Evolutionary conservation across 1,140 invertebrate genomes (phyloP), one percentile per base, ranked within the genome.

Genomic region (Penaeus vannamei): DNA sequence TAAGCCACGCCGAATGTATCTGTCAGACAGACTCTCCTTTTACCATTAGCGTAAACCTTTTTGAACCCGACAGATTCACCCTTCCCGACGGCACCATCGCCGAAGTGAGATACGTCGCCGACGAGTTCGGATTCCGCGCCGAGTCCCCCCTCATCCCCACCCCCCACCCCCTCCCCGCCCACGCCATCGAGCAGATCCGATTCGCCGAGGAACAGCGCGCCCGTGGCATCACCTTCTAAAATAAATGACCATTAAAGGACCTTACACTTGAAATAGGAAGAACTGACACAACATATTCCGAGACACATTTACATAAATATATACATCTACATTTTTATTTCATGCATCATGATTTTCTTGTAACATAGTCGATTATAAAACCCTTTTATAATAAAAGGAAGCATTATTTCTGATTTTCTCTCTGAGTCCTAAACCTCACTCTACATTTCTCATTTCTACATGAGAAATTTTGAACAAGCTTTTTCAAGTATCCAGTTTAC

Each of bases 161-260:
- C 72, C 72, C 72, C 29, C 72, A 76, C 72, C 72, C 72, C 4
- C 72, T 76, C n/a, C 72, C 72, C 72, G 72, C 72, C 72, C 72
- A 76, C 72, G 72, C 72, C 72, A 76, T 76, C 26, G 72, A 76
- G n/a, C 72, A 76, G 72, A 76, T 76, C 72, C 72, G 64, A 19
- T 17, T 84, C 36, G 83, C 83, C 46, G 62, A 69, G 36, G 83
- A 84, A 42, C 83, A 84, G 64, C 83, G 83, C 22, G 83, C 83
- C 64, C 61, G 32, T 20, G 83, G 83, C 19, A 84, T 84, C 42
- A 84, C 64, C 23, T 84, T 84, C 36, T 29, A 84, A 53, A 53
- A 12, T 12, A 81, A 59, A 53, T 26, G 60, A 60, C 12, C n/a
- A 59, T 8, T 26, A 53, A 23, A 19, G 53, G 14, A 36, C 53